These are phyloP conservation scores for Azemiops feae DNA, from an alignment of 2,113 vertebrate species.

Conservation along the genomic window DNA sequence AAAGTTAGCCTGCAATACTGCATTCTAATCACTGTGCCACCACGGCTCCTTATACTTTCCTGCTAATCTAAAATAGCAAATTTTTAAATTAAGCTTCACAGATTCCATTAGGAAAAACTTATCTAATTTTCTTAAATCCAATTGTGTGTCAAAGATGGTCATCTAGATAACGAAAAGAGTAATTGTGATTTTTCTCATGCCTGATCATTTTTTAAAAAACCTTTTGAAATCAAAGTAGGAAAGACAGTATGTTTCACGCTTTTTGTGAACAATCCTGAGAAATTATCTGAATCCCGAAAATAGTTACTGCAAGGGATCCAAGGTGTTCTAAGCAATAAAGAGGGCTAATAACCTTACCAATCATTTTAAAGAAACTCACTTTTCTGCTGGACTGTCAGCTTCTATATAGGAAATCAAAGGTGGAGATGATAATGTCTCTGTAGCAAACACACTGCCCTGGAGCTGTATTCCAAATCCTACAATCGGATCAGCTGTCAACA, in stretches of 20 bases:
- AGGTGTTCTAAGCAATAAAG: not conserved
- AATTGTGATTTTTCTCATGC: conserved; percentile 50
- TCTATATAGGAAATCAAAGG: conserved; percentile 97
- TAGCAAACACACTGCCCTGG: conserved; percentile 96
- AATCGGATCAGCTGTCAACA: conserved; percentile 87
- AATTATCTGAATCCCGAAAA: conserved; percentile 46
- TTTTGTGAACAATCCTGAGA: conserved; percentile 26
- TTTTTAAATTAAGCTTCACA: conserved; percentile 37
- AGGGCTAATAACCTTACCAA: not conserved
- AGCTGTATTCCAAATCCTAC: conserved; percentile 96
- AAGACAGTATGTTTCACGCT: conserved; percentile 43
- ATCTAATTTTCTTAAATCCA: conserved; percentile 53
- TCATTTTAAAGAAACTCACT: conserved; percentile 71
- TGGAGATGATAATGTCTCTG: conserved; percentile 94
- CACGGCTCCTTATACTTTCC: not conserved
- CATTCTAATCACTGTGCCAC: not conserved
- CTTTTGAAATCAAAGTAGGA: conserved; percentile 51
- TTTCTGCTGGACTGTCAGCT: conserved; percentile 94
- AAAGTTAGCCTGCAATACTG: not conserved
- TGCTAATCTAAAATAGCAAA: conserved; percentile 1
- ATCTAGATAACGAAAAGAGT: conserved; percentile 46
- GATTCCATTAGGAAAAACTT: conserved; percentile 22
- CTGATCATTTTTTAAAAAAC: conserved; percentile 53
- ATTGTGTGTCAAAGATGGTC: conserved; percentile 32
- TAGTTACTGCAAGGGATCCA: conserved; percentile 2